These are phyloP conservation scores for Microctenopoma stevenorrisi DNA, from an alignment of 2,797 vertebrate species.

Conservation along the genomic window DNA sequence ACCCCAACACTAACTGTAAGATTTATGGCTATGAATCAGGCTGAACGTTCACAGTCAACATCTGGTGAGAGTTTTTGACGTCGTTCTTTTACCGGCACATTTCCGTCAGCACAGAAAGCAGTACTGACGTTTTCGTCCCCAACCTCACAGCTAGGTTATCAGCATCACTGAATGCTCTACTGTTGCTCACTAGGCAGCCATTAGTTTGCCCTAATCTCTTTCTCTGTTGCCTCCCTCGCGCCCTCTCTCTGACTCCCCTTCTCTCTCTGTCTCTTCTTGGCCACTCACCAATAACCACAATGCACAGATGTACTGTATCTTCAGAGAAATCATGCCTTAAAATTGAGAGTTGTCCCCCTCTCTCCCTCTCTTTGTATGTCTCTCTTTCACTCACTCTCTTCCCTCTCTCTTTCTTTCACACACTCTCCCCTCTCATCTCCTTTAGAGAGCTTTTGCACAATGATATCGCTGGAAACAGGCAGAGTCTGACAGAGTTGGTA, in stretches of 20 bases:
- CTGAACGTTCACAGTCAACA: background rate
- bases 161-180: conserved; percentile 67
- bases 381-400: conserved; percentile 27
- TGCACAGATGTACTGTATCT: conserved; percentile 83
- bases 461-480: conserved; percentile 83
- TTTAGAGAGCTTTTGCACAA: conserved; percentile 83
- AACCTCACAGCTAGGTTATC: background rate
- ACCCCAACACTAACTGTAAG: too few relatives aligned
- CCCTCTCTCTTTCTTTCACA: conserved; percentile 57
- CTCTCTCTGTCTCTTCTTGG: conserved; percentile 63
- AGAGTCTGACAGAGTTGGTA: conserved; percentile 82
- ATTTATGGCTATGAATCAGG: background rate
- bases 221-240: conserved; percentile 24
- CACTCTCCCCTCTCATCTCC: conserved; percentile 78
- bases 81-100: background rate
- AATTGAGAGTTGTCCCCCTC: conserved; percentile 71
- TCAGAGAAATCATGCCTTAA: conserved; percentile 85
- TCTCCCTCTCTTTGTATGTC: conserved; percentile 29
- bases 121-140: background rate
- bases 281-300: conserved; percentile 85
- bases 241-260: conserved; percentile 68
- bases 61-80: too few relatives aligned
- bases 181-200: conserved; percentile 62
- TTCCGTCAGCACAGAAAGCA: background rate
- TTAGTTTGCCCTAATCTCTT: conserved; percentile 38